These are phyloP conservation scores for Ptychobarbus kaznakovi DNA, from an alignment of 2,797 vertebrate genomes.

Conservation along the genomic window DNA sequence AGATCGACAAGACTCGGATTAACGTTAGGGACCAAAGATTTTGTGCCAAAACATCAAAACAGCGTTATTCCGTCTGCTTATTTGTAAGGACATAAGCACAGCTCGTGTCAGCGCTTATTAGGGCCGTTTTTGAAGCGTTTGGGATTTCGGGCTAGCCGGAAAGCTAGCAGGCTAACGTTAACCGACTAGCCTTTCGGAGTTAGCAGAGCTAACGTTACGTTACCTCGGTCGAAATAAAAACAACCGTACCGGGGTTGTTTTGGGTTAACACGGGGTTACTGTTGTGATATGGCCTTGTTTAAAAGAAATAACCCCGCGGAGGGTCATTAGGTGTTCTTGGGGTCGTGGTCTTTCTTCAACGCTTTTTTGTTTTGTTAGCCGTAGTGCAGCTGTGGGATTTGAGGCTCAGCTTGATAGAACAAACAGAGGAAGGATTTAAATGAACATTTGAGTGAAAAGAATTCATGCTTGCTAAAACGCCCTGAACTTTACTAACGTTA, in stretches of 20 bases:
- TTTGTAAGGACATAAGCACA: background rate
- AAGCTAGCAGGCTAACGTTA: constrained; percentile 50
- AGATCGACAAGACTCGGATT: constrained; percentile 42
- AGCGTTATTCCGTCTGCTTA: background rate
- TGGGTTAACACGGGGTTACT: constrained; percentile 1
- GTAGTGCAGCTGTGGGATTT: constrained; percentile 56
- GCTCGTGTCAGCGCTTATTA: constrained; percentile 17
- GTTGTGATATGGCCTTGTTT: background rate
- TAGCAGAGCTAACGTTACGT: background rate
- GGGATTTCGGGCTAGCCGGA: constrained; percentile 40
- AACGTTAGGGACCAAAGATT: constrained; percentile 58
- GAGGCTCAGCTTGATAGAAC: constrained; percentile 59
- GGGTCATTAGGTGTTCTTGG: background rate
- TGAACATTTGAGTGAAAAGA: constrained; percentile 21
- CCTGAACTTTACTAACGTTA: background rate
- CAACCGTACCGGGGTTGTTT: constrained; percentile 11
- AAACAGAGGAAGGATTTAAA: constrained; percentile 47
- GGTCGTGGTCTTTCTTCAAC: constrained; percentile 19
- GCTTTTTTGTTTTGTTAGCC: constrained; percentile 60
- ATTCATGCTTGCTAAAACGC: background rate
- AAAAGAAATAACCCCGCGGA: background rate
- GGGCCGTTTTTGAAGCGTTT: constrained; percentile 39
- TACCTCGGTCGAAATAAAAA: constrained; percentile 34
- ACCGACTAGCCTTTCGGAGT: constrained; percentile 33
- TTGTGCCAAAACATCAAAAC: constrained; percentile 43